Conservation (phyloP, 1,140 invertebrate genomes). For the Drosophila paulistorum region DNA sequence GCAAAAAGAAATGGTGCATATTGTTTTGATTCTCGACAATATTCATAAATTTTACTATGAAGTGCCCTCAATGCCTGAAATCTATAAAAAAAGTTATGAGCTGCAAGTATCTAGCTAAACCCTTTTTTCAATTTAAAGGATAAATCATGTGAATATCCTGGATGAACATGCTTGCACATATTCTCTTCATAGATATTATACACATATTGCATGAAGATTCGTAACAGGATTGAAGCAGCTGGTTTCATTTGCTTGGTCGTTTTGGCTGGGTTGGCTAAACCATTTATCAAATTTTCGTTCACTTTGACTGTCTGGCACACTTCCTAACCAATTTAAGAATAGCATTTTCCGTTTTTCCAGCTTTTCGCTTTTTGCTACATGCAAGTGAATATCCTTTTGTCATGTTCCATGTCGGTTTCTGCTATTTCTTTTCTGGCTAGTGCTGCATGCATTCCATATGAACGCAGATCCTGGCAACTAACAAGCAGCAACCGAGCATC, state of each 20-base stretch:
- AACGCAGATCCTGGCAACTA: neutral
- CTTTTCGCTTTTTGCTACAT: conserved; percentile 10
- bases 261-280: conserved; percentile 18
- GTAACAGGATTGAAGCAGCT: conserved; percentile 25
- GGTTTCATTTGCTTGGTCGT: conserved; percentile 30
- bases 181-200: conserved; percentile 1
- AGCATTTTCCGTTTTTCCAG: neutral
- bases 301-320: conserved; percentile 74
- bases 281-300: conserved; percentile 77
- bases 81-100: neutral
- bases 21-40: too few species aligned
- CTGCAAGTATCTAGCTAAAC: conserved; percentile 35
- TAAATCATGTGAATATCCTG: conserved; percentile 73
- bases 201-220: neutral
- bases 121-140: conserved; percentile 45
- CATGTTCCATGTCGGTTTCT: conserved; percentile 25
- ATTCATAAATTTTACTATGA: too few species aligned
- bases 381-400: conserved; percentile 30
- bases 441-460: neutral
- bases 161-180: conserved; percentile 48
- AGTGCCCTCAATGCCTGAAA: too few species aligned
- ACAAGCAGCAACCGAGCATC: neutral
- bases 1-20: too few species aligned
- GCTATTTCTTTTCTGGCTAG: neutral
- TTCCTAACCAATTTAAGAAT: conserved; percentile 72